Evolutionary conservation across 2,888 invertebrate species (phyloP), one percentile per base, ranked within the genome.

Genomic region (Altica lythri): DNA sequence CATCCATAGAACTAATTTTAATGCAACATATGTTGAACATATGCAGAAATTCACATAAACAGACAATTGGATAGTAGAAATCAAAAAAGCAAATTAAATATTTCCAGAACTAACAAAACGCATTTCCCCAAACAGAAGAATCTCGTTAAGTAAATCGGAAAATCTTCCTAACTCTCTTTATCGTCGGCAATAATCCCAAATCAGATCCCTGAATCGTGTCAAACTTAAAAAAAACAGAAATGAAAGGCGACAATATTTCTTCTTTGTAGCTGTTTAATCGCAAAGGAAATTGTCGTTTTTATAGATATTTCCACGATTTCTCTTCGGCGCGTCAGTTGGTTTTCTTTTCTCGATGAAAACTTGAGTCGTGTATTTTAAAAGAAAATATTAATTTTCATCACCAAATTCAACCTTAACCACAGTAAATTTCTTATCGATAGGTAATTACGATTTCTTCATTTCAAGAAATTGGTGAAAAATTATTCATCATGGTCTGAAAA

Each of bases 241-340:
- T 37, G 37, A 37, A 37, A 18, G 37, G 18, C 17, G 18, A 18
- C 37, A 37, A 37, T 37, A 37, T 14, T 37, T 37, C 37, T 37
- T 18, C 16, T 17, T 18, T 37, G 37, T 17, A 37, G 37, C 37
- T 18, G 37, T 17, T 37, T 42, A 42, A 42, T 42, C 42, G 42
- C 42, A 42, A 42, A 25, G 42, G 42, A 42, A 42, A 42, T 42
- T 27, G 42, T 42, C 42, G 42, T 27, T 42, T 42, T 42, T 42
- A 42, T 42, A 42, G 42, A 25, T 25, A 42, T 42, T 42, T 42
- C 27, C 25, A 42, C 42, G 42, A 42, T 42, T 42, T 13, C 42
- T 42, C 27, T 42, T 42, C 42, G 42, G 18, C 42, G n/a, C n/a
- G n/a, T n/a, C n/a, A n/a, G n/a, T n/a, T n/a, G 42, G 27, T 42